phyloP scores from a whole-genome alignment of 1,140 invertebrate species.

The Drosophila seguyi region DNA sequence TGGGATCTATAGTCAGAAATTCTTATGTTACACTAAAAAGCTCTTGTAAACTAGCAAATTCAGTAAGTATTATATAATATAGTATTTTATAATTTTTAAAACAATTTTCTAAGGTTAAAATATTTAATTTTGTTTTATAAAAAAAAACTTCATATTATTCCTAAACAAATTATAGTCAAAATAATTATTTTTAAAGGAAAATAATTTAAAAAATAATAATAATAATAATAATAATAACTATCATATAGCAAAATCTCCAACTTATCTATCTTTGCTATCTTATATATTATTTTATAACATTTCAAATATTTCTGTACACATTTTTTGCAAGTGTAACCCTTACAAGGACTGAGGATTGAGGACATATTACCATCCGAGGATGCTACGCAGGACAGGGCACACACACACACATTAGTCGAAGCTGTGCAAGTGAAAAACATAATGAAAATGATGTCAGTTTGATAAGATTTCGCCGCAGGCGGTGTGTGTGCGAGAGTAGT shows the following conservation, averaged over 20 bases:
- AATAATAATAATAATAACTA: no score
- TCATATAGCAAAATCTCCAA: no score
- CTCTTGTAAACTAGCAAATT: background rate
- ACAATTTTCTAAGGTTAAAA: no score
- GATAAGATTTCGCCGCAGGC: constrained; percentile 66
- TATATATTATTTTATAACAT: background rate
- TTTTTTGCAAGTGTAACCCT: constrained; percentile 5
- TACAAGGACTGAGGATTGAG: background rate
- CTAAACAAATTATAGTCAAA: no score
- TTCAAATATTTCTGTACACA: background rate
- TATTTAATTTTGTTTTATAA: no score
- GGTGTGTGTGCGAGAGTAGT: constrained; percentile 36
- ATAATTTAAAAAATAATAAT: no score
- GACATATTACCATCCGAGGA: constrained; percentile 30
- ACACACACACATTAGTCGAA: constrained; percentile 56
- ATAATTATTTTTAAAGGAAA: no score
- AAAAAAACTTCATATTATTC: no score
- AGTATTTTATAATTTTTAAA: no score
- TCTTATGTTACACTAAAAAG: background rate
- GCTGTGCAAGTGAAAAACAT: constrained; percentile 78
- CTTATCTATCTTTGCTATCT: no score
- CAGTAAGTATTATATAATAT: background rate
- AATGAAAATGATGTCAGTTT: constrained; percentile 82
- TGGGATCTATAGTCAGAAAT: background rate
- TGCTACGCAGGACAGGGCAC: constrained; percentile 1